phyloP scores from a whole-genome alignment of 2,797 vertebrate genomes.

The Varecia variegata region DNA sequence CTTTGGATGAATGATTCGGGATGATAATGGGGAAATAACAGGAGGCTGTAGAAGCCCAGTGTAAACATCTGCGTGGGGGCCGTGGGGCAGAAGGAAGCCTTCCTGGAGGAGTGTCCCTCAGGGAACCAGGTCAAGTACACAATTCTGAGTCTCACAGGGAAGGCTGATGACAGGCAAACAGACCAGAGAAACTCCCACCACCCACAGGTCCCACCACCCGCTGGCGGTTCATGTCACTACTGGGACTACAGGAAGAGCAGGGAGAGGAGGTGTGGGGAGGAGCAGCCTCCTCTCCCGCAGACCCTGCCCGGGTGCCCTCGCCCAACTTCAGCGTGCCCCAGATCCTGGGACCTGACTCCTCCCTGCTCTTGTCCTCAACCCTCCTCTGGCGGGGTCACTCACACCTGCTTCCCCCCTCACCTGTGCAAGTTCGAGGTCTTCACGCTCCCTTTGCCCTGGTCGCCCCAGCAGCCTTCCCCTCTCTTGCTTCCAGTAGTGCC shows the following conservation, averaged over 20 bases:
- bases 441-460: too few relatives aligned
- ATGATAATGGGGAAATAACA: neutral
- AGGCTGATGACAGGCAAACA: too few relatives aligned
- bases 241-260: constrained; percentile 47
- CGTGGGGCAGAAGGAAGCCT: neutral
- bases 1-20: neutral
- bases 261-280: too few relatives aligned
- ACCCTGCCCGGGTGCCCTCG: neutral
- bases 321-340: neutral
- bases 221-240: constrained; percentile 89
- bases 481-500: neutral
- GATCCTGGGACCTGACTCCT: neutral
- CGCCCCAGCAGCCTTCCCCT: neutral
- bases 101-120: neutral
- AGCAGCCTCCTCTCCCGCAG: neutral
- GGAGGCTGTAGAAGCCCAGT: neutral
- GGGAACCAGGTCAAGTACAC: neutral
- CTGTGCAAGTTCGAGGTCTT: neutral
- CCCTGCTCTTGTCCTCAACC: neutral
- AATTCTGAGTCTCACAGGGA: neutral
- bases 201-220: neutral
- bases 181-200: too few relatives aligned
- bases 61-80: neutral
- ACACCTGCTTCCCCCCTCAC: neutral
- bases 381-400: too few relatives aligned